Evolutionary conservation across 2,797 vertebrate genomes (phyloP).

Genomic region (Melanotaenia maccullochi): DNA sequence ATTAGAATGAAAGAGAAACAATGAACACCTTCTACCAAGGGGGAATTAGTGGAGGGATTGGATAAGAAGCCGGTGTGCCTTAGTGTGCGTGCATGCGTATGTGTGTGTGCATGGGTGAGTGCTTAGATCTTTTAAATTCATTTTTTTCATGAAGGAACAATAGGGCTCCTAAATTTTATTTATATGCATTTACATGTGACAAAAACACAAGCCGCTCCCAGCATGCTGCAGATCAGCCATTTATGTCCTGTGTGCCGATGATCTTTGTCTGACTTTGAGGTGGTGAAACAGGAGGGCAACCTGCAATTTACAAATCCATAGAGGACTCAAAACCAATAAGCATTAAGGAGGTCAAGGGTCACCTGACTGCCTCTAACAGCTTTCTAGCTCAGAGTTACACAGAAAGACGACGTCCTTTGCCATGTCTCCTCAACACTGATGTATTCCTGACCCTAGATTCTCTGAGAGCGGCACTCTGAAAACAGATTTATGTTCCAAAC

Average conservation of each 20-base stretch:
- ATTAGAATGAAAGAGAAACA: slow-evolving; percentile 83
- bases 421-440: slow-evolving; percentile 16
- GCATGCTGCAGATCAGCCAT: neutral
- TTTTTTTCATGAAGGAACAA: slow-evolving; percentile 62
- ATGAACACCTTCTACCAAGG: slow-evolving; percentile 82
- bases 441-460: slow-evolving; percentile 43
- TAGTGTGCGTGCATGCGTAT: slow-evolving; percentile 45
- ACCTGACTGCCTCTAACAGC: neutral
- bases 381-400: neutral
- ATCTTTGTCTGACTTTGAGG: slow-evolving; percentile 1
- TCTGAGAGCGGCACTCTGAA: slow-evolving; percentile 27
- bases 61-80: slow-evolving; percentile 72
- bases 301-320: neutral
- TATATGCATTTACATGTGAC: slow-evolving; percentile 55
- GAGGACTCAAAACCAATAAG: neutral
- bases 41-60: slow-evolving; percentile 82
- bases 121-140: slow-evolving; percentile 64
- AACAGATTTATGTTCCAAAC: slow-evolving; percentile 69
- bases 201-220: slow-evolving; percentile 24
- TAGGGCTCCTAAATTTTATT: slow-evolving; percentile 56
- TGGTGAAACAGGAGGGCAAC: neutral
- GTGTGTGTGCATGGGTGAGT: slow-evolving; percentile 41
- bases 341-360: neutral
- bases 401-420: neutral
- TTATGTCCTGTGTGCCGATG: neutral